Conservation (phyloP, 2,888 invertebrate species). For the Podabrus alpinus region DNA sequence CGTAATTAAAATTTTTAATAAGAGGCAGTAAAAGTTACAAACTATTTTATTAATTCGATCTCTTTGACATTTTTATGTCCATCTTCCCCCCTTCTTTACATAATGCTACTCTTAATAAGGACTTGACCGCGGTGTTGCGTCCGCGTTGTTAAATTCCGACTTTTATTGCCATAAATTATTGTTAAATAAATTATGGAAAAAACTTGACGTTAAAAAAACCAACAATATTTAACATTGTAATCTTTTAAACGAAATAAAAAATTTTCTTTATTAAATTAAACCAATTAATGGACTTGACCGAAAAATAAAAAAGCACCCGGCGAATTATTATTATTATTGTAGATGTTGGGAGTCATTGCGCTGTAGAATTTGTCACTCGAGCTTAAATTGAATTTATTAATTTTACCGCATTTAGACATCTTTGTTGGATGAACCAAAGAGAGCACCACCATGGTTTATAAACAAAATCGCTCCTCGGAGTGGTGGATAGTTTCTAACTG, state of each 20-base stretch:
- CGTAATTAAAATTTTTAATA: conserved; percentile 21
- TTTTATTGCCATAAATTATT: conserved; percentile 30
- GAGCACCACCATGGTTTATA: too few species aligned
- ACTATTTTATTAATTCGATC: conserved; percentile 26
- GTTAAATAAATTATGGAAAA: conserved; percentile 29
- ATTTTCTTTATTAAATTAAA: conserved; percentile 14
- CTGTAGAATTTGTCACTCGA: too few species aligned
- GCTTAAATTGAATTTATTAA: too few species aligned
- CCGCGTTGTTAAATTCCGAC: conserved; percentile 23
- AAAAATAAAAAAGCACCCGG: too few species aligned
- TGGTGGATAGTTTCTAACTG: not conserved
- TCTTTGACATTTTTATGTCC: conserved; percentile 21
- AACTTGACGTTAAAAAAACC: conserved; percentile 2
- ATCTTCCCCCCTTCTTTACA: conserved; percentile 18
- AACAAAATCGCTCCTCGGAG: not conserved
- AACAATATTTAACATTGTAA: conserved; percentile 23
- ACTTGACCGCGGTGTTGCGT: conserved; percentile 19
- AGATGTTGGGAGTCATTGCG: too few species aligned
- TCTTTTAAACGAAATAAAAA: conserved; percentile 21
- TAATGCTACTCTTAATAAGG: conserved; percentile 22
- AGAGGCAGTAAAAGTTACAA: conserved; percentile 13
- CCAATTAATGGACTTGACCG: not conserved
- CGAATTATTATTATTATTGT: too few species aligned
- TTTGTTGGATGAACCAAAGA: too few species aligned
- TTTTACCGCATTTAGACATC: too few species aligned